phyloP scores from a whole-genome alignment of 2,113 vertebrate genomes.

The Pseudopodoces humilis region DNA sequence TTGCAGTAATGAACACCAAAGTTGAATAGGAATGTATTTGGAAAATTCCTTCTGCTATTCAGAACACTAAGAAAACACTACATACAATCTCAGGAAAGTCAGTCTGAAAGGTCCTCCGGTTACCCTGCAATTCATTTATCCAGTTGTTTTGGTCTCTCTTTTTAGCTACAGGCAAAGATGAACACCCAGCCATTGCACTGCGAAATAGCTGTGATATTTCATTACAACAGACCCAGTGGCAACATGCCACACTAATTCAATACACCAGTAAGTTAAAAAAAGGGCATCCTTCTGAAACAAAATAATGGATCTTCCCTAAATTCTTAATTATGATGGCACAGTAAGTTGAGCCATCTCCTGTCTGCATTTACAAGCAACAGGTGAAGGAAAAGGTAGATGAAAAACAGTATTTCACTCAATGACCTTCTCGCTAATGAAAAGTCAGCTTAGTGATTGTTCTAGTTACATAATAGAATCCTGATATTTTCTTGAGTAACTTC shows the following conservation, averaged over 20 bases:
- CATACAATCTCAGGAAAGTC: background rate
- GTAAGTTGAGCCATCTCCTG: background rate
- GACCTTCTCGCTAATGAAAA: background rate
- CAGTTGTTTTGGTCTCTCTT: background rate
- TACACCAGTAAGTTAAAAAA: background rate
- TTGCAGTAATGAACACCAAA: background rate
- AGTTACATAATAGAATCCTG: background rate
- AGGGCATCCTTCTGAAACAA: background rate
- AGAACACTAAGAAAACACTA: background rate
- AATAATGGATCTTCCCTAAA: background rate
- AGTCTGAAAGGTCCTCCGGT: background rate
- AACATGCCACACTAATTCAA: background rate
- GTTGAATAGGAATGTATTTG: background rate
- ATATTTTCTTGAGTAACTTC: background rate
- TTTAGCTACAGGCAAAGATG: background rate
- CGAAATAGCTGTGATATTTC: background rate
- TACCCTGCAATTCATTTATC: background rate
- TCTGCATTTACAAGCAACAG: background rate
- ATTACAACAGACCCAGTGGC: background rate
- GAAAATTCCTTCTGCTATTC: background rate
- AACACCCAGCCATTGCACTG: rapidly evolving
- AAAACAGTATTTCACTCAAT: background rate
- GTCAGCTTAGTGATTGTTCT: background rate
- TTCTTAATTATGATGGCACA: background rate
- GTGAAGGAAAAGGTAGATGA: background rate